Evolutionary conservation across 1,140 invertebrate genomes (phyloP), one percentile per base, ranked within the genome.

Genomic region (Zaprionus ghesquierei): DNA sequence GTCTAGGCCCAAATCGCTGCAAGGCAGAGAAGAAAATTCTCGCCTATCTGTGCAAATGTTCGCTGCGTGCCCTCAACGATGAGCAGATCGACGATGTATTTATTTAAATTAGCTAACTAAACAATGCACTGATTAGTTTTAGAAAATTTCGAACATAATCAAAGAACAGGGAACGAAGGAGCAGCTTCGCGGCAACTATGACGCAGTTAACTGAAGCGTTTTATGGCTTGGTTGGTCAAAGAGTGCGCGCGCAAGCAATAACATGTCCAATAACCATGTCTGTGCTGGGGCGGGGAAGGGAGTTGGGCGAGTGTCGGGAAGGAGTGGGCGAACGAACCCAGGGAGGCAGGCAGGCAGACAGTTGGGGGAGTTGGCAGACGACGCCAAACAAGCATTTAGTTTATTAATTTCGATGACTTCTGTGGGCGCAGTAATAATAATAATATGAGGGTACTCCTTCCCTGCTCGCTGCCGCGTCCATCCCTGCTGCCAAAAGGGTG

Each of bases 381-480:
- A 79, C 79, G 79, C 82, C 79, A 89, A 85, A 82, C 79, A 86
- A 86, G 79, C 79, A 86, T 87, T 87, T 89, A 86, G 82, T 89
- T 89, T 86, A 86, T 87, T 89, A 82, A 87, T 86, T 86, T 75
- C 25, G 71, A 79, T 80, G 81, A 76, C 66, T 80, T 60, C 44
- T 53, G 53, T 33, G 62, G 56, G 31, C 50, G 59, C 44, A 61
- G 59, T 65, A 77, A 66, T 73, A 79, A 59, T 77, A 77, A 69
- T 61, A 81, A 49, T 69, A 60, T 69, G 55, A 44, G 78, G 68
- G 49, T 53, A 41, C 46, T 44, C 33, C n/a, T 41, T 33, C 22
- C 20, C 15, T 35, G 22, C 25, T 59, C 50, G 18, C 49, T 29
- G 5, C 15, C n/a, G 35, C n/a, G 35, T 41, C 35, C 35, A 18